Conservation (phyloP, 2,888 invertebrate genomes). For the Ariolimax columbianus region DNA sequence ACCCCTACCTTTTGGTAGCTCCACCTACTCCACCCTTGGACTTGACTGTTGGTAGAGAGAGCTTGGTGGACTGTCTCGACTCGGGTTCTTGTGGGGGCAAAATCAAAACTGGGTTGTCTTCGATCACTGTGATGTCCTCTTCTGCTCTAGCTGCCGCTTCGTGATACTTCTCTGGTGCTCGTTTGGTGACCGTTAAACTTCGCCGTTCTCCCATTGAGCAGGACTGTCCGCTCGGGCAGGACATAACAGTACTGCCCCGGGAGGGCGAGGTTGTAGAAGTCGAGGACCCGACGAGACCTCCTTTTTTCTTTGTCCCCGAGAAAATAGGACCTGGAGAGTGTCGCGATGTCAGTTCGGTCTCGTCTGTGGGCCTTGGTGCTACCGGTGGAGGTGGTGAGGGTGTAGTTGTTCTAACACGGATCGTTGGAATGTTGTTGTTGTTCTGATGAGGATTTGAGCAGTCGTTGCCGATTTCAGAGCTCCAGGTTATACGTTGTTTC, state of each 20-base stretch:
- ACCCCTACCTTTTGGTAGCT: constrained; percentile 54
- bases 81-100: constrained; percentile 54
- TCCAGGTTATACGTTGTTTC: constrained; percentile 41
- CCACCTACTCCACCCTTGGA: constrained; percentile 55
- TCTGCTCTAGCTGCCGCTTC: constrained; percentile 42
- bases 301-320: constrained; percentile 34
- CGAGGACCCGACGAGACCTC: constrained; percentile 14
- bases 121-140: constrained; percentile 54
- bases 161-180: constrained; percentile 37
- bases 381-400: constrained; percentile 24
- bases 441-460: constrained; percentile 12
- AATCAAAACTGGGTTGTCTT: constrained; percentile 55
- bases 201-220: constrained; percentile 60
- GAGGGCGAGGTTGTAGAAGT: constrained; percentile 32
- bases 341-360: constrained; percentile 26
- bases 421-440: constrained; percentile 25
- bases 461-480: constrained; percentile 30
- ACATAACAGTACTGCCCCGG: constrained; percentile 47
- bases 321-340: constrained; percentile 24
- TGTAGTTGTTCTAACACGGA: constrained; percentile 20
- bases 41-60: constrained; percentile 54
- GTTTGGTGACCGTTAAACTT: constrained; percentile 36
- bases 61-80: constrained; percentile 51
- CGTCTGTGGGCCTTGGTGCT: not conserved
- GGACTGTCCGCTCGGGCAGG: constrained; percentile 56